A percentile compares a stretch with the other conserved stretches of the same genome.
phyloP scores from a whole-genome alignment of 1,140 invertebrate species.

The Diploscapter pachys region DNA sequence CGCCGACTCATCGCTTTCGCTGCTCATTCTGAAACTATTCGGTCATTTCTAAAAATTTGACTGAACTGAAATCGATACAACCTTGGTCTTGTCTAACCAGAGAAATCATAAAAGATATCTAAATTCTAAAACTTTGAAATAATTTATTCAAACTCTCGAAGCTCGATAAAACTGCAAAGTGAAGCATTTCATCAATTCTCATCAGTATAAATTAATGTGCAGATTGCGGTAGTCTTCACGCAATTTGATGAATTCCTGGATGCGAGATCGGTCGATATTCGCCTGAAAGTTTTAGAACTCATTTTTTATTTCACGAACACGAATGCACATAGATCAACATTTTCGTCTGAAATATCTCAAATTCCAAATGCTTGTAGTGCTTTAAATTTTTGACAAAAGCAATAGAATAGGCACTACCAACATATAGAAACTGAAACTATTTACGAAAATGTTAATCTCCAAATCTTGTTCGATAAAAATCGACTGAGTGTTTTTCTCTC shows the following conservation, averaged over 20 bases:
- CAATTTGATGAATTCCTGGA: conserved; percentile 21
- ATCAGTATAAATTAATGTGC: too few species aligned
- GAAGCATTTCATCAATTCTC: too few species aligned
- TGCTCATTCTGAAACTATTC: conserved; percentile 4
- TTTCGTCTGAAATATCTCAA: conserved; percentile 9
- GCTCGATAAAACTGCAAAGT: too few species aligned
- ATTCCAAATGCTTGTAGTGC: background rate
- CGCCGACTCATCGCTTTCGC: background rate
- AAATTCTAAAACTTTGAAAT: background rate
- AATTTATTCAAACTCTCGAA: background rate
- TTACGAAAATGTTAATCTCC: too few species aligned
- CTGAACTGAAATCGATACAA: background rate
- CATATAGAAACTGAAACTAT: too few species aligned
- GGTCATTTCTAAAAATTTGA: background rate
- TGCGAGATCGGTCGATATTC: conserved; percentile 3
- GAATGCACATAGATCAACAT: conserved; percentile 6
- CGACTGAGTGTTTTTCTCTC: too few species aligned
- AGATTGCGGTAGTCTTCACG: conserved; percentile 10
- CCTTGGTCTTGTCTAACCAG: background rate
- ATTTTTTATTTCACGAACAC: too few species aligned
- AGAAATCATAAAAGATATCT: background rate
- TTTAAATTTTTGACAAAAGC: too few species aligned
- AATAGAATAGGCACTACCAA: too few species aligned
- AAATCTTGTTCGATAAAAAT: too few species aligned
- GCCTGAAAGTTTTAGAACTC: background rate